These are phyloP conservation scores for Leuciscus idus DNA, from an alignment of 2,113 vertebrate genomes.

Conservation along the genomic window DNA sequence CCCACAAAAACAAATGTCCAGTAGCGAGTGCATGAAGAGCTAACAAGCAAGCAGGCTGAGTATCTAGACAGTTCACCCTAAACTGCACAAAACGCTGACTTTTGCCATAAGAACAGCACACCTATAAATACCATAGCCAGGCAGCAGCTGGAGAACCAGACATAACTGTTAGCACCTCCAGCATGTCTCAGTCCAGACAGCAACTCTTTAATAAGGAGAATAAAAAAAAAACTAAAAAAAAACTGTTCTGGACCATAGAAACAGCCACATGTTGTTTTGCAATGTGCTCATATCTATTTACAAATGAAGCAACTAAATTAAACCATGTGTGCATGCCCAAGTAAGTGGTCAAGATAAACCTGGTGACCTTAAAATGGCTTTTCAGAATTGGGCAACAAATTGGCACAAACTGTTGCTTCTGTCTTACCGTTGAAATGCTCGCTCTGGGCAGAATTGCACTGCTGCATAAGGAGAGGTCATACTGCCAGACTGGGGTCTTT, in stretches of 20 bases:
- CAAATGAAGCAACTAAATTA: conserved; percentile 26
- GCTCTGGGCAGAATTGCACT: conserved; percentile 88
- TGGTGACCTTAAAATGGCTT: conserved; percentile 1
- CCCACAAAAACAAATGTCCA: conserved; percentile 37
- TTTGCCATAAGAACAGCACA: conserved; percentile 67
- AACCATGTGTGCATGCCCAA: conserved; percentile 20
- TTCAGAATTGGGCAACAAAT: conserved; percentile 29
- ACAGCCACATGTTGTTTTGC: background rate
- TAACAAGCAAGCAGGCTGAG: conserved; percentile 15
- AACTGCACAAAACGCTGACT: conserved; percentile 59
- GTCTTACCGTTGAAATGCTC: conserved; percentile 93
- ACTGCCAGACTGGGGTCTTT: conserved; percentile 73
- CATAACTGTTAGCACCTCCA: conserved; percentile 66
- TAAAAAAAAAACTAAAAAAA: background rate
- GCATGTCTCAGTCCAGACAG: conserved; percentile 23
- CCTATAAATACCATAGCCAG: conserved; percentile 73
- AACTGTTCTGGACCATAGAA: background rate
- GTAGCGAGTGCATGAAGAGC: conserved; percentile 8
- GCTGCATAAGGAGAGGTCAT: conserved; percentile 91
- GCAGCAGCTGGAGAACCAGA: conserved; percentile 74
- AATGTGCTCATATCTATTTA: conserved; percentile 2
- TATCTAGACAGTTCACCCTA: conserved; percentile 53
- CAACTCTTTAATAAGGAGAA: background rate
- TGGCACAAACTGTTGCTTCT: conserved; percentile 18
- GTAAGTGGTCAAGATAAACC: conserved; percentile 19